phyloP scores from a whole-genome alignment of 2,797 vertebrate genomes.

The Ceryle rudis region DNA sequence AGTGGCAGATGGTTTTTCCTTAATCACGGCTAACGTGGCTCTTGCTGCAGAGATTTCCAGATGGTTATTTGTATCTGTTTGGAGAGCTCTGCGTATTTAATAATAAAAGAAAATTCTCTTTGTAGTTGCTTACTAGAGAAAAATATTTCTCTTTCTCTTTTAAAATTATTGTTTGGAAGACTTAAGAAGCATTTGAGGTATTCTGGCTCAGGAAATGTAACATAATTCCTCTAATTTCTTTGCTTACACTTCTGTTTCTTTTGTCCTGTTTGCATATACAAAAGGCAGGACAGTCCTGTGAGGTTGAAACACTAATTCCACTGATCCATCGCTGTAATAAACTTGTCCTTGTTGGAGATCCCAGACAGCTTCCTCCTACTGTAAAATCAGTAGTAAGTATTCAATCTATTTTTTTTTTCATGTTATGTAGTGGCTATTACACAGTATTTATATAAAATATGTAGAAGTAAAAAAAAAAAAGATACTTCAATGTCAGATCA shows the following conservation, averaged over 20 bases:
- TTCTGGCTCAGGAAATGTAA: neutral
- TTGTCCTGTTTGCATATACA: neutral
- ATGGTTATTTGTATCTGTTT: neutral
- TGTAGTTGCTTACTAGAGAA: neutral
- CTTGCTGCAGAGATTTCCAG: neutral
- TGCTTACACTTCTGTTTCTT: neutral
- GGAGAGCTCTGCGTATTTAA: neutral
- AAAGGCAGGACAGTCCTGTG: conserved; percentile 89
- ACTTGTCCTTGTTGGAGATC: conserved; percentile 87
- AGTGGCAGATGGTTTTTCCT: neutral
- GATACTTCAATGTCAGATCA: rapidly evolving
- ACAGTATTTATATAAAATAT: neutral
- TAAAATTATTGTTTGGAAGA: neutral
- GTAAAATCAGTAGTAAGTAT: conserved; percentile 85
- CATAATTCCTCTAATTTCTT: neutral
- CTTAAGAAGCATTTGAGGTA: neutral
- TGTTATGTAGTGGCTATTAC: neutral
- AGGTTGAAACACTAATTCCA: conserved; percentile 86
- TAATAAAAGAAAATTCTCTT: neutral
- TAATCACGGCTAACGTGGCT: neutral
- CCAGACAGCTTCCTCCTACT: conserved; percentile 87
- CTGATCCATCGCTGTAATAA: conserved; percentile 84
- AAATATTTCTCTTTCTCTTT: neutral
- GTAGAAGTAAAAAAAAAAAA: neutral
- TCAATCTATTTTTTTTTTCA: neutral